Percentiles rank a stretch among this genome's conserved stretches.
Conservation (phyloP, 2,888 invertebrate species). For the Augiades crinisus region DNA sequence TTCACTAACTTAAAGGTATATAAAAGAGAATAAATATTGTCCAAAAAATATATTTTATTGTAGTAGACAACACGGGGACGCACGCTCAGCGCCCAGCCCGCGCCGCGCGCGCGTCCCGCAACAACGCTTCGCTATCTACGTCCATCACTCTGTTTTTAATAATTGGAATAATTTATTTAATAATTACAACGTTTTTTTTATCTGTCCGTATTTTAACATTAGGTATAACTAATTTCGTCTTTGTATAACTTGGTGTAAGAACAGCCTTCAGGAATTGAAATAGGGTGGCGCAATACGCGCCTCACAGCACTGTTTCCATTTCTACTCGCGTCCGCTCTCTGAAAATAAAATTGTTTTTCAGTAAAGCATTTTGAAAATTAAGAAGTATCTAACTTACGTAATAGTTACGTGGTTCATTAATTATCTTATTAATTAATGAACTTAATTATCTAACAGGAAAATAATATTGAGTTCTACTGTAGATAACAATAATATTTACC, state of each 20-base stretch:
- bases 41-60: conserved; percentile 81
- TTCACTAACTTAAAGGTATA: conserved; percentile 26
- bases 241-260: conserved; percentile 82
- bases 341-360: conserved; percentile 38
- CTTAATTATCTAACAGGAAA: too few species aligned
- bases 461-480: too few species aligned
- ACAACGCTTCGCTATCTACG: conserved; percentile 79
- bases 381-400: too few species aligned
- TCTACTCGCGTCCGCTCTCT: conserved; percentile 87
- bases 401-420: too few species aligned
- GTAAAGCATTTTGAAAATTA: too few species aligned
- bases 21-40: conserved; percentile 58
- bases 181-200: conserved; percentile 81
- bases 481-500: too few species aligned
- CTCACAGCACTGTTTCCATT: conserved; percentile 96
- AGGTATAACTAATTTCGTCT: conserved; percentile 80
- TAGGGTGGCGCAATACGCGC: conserved; percentile 75
- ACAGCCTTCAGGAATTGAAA: conserved; percentile 82
- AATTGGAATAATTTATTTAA: conserved; percentile 83
- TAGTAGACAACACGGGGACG: conserved; percentile 79
- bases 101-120: conserved; percentile 75
- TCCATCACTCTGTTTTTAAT: conserved; percentile 79
- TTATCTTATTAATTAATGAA: too few species aligned
- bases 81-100: conserved; percentile 76
- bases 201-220: conserved; percentile 79